phyloP scores from a whole-genome alignment of 64 coral and sea anemone species.

The Catalaphyllia jardinei region DNA sequence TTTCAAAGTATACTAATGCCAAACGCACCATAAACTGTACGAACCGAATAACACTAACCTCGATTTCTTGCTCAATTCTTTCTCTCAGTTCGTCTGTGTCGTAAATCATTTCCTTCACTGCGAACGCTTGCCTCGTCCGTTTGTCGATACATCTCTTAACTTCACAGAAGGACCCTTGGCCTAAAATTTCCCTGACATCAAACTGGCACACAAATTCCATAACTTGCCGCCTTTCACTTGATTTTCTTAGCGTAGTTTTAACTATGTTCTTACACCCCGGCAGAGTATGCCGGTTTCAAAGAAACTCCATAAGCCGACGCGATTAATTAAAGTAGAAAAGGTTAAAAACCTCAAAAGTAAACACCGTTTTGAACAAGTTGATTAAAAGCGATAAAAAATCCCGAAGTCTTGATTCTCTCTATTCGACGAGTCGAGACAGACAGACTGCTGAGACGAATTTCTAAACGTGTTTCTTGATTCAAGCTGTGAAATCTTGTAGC shows the following conservation, averaged over 20 bases:
- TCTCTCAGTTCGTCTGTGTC: conserved; percentile 46
- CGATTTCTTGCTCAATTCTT: conserved; percentile 44
- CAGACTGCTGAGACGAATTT: background rate
- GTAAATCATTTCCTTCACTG: conserved; percentile 58
- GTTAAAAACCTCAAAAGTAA: background rate
- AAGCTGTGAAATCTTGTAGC: background rate
- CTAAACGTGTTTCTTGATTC: background rate
- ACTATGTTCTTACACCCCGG: background rate
- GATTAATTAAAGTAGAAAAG: background rate
- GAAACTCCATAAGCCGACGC: background rate
- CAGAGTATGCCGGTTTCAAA: background rate
- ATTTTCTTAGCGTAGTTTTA: background rate
- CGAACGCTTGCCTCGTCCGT: conserved; percentile 62
- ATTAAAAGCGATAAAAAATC: no score
- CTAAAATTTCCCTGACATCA: conserved; percentile 77
- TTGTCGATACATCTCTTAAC: conserved; percentile 77
- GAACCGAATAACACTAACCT: background rate
- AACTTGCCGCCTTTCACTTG: background rate
- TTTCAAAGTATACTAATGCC: no score
- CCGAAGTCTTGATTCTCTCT: background rate
- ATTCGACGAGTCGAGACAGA: background rate
- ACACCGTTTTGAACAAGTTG: no score
- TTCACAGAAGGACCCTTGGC: conserved; percentile 64
- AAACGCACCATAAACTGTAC: no score
- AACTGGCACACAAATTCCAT: conserved; percentile 80